Evolutionary conservation across 2,113 vertebrate genomes (phyloP), one percentile per base, ranked within the genome.

Genomic region (Actinemys pallida): DNA sequence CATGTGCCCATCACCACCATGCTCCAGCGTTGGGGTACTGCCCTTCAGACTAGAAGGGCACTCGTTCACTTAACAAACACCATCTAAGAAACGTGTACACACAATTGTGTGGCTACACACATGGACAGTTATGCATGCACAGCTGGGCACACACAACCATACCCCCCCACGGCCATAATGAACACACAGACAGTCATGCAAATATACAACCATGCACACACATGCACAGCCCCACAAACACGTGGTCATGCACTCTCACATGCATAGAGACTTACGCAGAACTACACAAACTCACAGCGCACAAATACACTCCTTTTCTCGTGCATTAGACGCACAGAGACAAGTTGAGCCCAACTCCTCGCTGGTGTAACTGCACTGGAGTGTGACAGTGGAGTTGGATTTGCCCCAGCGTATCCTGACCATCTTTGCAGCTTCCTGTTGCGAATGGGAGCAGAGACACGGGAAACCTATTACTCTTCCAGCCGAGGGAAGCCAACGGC

Each of bases 401-500:
- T 93, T 84, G 86, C 90, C 92, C 95, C 91, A 83, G 83, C 50
- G 0, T 52, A 89, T 95, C 95, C 79, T 22, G 79, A 84, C 84
- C 19, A 84, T 90, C 91, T 89, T 54, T 39, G 76, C 0, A 1
- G 93, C 87, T 93, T 90, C 94, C 93, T 95, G 93, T 94, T 96
- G 93, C 22, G 96, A 94, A 87, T 39, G 1, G 90, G 89, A 96
- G 94, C 35, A 84, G 87, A 94, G 81, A 88, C 88, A 90, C 35
- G 56, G 94, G 93, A 95, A 96, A 92, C 89, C 89, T 84, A 0
- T 90, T 94, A 88, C 93, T 35, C 88, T 94, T 93, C 92, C 96
- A 93, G 87, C 93, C 83, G 87, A 92, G 94, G 96, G 90, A 97
- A 81, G 89, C 92, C 87, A 88, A 72, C 88, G 91, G 88, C 56